Conservation (phyloP, 2,113 vertebrate genomes). For the Panurus biarmicus region DNA sequence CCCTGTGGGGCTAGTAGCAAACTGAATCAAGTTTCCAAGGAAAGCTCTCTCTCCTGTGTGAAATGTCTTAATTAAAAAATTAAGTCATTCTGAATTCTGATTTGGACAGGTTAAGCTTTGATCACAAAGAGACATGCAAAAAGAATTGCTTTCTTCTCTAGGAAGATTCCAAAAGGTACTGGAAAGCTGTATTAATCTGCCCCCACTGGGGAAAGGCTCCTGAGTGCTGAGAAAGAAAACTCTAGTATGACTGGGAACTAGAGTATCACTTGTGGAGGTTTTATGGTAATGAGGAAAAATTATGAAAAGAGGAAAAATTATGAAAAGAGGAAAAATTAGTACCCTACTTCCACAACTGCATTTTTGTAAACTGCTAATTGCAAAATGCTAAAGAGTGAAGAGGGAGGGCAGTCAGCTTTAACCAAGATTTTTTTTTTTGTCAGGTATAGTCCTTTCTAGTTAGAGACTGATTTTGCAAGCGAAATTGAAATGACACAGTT, state of each 20-base stretch:
- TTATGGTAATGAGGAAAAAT: not conserved
- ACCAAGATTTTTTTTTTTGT: not conserved
- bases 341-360: not conserved
- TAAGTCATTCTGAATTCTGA: not conserved
- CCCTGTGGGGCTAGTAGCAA: not conserved
- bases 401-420: not conserved
- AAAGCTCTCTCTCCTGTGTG: not conserved
- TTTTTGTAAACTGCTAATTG: not conserved
- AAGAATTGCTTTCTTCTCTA: conserved; percentile 1
- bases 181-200: conserved; percentile 11
- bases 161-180: conserved; percentile 23
- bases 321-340: not conserved
- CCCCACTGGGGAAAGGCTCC: not conserved
- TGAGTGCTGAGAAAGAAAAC: not conserved
- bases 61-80: conserved; percentile 37
- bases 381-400: not conserved
- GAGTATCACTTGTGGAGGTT: not conserved
- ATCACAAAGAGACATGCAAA: not conserved
- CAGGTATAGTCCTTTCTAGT: not conserved
- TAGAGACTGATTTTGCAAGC: not conserved
- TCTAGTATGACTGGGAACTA: not conserved
- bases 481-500: not conserved
- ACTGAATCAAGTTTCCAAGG: conserved; percentile 4
- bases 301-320: not conserved
- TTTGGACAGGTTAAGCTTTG: not conserved